A percentile compares a stretch with the other conserved stretches of the same genome.
These are phyloP conservation scores for Byasa hedistus DNA, from an alignment of 2,888 invertebrate species.

Conservation along the genomic window DNA sequence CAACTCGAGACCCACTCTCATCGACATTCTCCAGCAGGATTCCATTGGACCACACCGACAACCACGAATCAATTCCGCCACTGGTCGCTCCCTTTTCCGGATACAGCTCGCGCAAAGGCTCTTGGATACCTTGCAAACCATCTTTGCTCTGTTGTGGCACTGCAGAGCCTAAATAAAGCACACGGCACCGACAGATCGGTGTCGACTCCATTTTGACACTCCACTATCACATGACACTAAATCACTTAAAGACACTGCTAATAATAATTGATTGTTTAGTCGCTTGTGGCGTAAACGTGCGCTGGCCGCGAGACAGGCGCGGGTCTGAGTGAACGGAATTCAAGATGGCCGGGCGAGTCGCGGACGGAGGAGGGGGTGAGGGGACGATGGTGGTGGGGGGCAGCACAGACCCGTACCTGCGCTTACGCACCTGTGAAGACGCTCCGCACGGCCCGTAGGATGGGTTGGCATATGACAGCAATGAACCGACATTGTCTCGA, in stretches of 20 bases:
- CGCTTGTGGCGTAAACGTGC: constrained; percentile 55
- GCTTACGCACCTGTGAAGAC: constrained; percentile 72
- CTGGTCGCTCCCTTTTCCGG: constrained; percentile 95
- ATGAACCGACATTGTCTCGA: constrained; percentile 78
- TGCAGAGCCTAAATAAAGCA: constrained; percentile 96
- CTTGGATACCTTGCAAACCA: constrained; percentile 97
- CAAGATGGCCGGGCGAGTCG: constrained; percentile 67
- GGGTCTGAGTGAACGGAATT: constrained; percentile 77
- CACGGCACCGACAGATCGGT: constrained; percentile 97
- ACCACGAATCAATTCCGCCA: constrained; percentile 96
- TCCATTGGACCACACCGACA: constrained; percentile 98
- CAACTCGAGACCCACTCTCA: constrained; percentile 95
- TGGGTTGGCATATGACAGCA: constrained; percentile 52
- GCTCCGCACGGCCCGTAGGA: constrained; percentile 43
- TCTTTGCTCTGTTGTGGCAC: constrained; percentile 99
- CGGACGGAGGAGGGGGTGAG: constrained; percentile 34
- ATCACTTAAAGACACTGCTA: constrained; percentile 58
- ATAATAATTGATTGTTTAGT: constrained; percentile 43
- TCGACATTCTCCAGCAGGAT: constrained; percentile 97
- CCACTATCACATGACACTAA: constrained; percentile 74
- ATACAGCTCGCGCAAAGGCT: constrained; percentile 96
- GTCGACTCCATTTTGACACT: constrained; percentile 85
- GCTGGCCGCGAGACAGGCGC: constrained; percentile 69
- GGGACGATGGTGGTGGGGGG: constrained; percentile 33
- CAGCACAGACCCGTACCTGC: constrained; percentile 52